Percentiles rank a stretch among this genome's conserved stretches.
phyloP scores from a whole-genome alignment of 2,797 vertebrate species.

The Tragelaphus oryx region DNA sequence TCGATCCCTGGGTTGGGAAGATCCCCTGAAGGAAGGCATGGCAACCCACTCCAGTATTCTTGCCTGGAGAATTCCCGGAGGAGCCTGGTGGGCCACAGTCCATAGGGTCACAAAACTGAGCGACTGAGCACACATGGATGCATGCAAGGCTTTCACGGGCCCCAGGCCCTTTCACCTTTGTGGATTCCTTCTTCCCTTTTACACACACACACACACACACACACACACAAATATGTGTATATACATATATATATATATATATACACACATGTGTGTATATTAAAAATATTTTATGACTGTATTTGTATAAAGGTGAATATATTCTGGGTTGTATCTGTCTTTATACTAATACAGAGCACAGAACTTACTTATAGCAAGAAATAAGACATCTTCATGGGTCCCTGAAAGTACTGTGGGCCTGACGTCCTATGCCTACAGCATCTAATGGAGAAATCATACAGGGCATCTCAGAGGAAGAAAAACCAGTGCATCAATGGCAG shows the following conservation, averaged over 20 bases:
- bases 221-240: fast-evolving
- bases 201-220: neutral
- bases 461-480: neutral
- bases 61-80: neutral
- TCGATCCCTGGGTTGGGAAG: neutral
- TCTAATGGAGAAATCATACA: neutral
- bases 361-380: neutral
- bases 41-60: neutral
- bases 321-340: neutral
- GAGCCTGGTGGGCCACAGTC: neutral
- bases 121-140: neutral
- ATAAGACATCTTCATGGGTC: neutral
- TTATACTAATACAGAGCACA: neutral
- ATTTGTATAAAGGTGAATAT: neutral
- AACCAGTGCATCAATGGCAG: neutral
- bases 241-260: fast-evolving
- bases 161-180: neutral
- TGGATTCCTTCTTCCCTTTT: neutral
- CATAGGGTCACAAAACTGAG: neutral
- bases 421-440: neutral
- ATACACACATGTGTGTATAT: neutral
- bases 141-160: neutral
- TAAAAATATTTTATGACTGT: neutral
- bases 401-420: neutral
- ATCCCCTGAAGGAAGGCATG: neutral